Evolutionary conservation across 2,797 vertebrate genomes (phyloP), one percentile per base, ranked within the genome.

Genomic region (Prunella strophiata): DNA sequence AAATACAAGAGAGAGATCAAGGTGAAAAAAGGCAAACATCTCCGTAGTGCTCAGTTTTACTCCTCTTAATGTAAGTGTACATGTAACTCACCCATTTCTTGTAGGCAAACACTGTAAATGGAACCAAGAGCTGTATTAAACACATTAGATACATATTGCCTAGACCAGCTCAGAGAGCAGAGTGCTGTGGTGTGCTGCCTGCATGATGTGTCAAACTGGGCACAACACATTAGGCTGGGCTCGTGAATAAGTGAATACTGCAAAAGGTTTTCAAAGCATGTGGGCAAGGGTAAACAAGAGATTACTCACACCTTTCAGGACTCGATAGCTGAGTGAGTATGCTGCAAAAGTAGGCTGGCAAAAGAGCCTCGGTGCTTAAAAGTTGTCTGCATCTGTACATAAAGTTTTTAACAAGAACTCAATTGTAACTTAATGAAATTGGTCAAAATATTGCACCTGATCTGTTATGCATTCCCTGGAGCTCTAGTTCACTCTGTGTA

Each of bases 251-350:
- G 4, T 36, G 19, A 94, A 77, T 34, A 63, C 52, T 43, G 15
- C 7, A 16, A 66, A 75, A 7, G 45, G 34, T 29, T 73, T 89
- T 82, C 78, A 77, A 85, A 93, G 42, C 59, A 84, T 13, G 32
- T 5, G 5, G 19, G 30, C 14, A 76, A 76, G 29, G n/a, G 38
- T 57, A 92, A 95, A 95, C 78, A 90, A 52, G 75, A 79, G 26
- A 76, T 93, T 94, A 83, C 78, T 96, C 91, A 95, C 20, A 10
- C 11, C 36, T 94, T 85, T 61, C 58, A 45, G 23, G 27, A 74
- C 20, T 61, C 40, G 91, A n/a, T 4, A 80, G 14, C 38, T 75
- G 19, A 80, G 14, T 55, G 61, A 68, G 21, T 58, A 40, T 29
- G 32, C 22, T 88, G 75, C 34, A 54, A 61, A 88, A 80, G n/a